Conservation (phyloP, 2,888 invertebrate genomes). For the Tetheella fluctuosa region DNA sequence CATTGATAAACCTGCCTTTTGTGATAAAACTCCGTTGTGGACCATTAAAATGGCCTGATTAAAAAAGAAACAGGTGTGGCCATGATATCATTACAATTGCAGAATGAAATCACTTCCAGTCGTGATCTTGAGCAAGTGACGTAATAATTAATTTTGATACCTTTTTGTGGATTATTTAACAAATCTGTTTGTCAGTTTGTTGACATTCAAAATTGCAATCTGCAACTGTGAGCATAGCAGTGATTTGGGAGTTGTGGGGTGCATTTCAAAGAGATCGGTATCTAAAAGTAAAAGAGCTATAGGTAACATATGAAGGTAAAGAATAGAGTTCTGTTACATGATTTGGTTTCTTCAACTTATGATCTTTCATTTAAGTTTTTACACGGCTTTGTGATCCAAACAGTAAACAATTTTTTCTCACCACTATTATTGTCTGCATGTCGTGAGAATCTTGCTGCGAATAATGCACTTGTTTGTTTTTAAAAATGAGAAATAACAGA, state of each 20-base stretch:
- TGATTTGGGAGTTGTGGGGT: no score
- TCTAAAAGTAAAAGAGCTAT: no score
- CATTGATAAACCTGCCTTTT: neutral
- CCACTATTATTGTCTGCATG: neutral
- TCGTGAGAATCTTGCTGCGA: neutral
- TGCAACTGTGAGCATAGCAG: neutral
- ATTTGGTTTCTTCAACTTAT: neutral
- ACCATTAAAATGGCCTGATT: conserved; percentile 5
- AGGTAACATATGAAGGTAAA: neutral
- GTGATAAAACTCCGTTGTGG: neutral
- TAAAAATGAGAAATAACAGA: neutral
- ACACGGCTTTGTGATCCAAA: neutral
- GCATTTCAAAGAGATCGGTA: no score
- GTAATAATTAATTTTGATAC: neutral
- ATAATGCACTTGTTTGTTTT: neutral
- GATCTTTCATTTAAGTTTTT: neutral
- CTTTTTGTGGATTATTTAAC: neutral
- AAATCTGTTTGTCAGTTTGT: no score
- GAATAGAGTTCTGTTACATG: no score
- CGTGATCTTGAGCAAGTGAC: neutral
- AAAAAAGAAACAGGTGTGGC: conserved; percentile 3
- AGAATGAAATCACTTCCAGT: neutral
- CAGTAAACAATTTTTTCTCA: neutral
- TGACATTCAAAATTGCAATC: neutral
- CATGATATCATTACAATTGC: conserved; percentile 3